Evolutionary conservation across 92 coral and sea anemone genomes (phyloP), one percentile per base, ranked within the genome.

Genomic region (Montipora capitata): DNA sequence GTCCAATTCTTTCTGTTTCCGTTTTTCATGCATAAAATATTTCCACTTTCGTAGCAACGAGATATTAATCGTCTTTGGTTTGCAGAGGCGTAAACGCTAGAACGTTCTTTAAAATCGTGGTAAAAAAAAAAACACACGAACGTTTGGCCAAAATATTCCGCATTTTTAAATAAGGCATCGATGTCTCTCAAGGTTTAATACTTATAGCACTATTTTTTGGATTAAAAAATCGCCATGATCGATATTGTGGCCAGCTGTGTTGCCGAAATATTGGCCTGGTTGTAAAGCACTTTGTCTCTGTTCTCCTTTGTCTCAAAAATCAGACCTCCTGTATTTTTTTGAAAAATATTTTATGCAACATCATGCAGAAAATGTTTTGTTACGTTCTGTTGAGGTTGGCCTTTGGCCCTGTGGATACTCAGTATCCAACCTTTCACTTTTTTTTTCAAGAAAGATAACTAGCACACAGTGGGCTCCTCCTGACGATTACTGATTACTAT

Each of bases 321-420:
- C 18, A 65, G 84, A 64, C 84, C 74, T 65, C 84, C 84, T 64
- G 84, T 20, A 79, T 2, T 66, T 79, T 20, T 35, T 13, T n/a
- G n/a, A 17, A 17, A 3, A 11, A 6, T 3, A 20, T 10, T 48
- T 48, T 40, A 0, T 2, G 12, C 61, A 43, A 10, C 74, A 43
- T 65, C 56, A 41, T 40, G n/a, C 66, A 67, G 72, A 12, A 67
- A 67, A 67, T 67, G 20, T 35, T 0, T 4, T 63, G 2, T 15
- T 63, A 7, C 11, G 4, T 0, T 40, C 4, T 27, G 10, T 63
- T 63, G 35, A 27, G 35, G 35, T 27, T 27, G 35, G 35, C 35
- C 35, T 27, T 27, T 1, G 3, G 12, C 7, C 17, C 13, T 27
- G 10, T 4, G 67, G 35, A 54, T 54, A 62, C 35, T 27, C 35